Percentiles rank a stretch among this genome's conserved stretches.
Evolutionary conservation across 2,888 invertebrate species (phyloP).

Genomic region (Catotricha subobsoleta): DNA sequence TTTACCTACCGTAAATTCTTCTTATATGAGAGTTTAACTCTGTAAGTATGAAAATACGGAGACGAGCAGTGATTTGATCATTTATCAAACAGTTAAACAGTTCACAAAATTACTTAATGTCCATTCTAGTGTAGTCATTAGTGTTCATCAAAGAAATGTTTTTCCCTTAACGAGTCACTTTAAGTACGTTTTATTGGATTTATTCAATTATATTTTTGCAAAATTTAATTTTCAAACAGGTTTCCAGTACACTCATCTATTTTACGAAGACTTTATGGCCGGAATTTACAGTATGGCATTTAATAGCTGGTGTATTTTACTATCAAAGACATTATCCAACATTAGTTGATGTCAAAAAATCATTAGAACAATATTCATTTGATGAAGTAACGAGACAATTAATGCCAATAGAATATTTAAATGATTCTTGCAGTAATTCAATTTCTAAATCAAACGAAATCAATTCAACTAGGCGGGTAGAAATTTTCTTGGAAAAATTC

Average conservation of each 20-base stretch:
- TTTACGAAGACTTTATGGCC: slow-evolving; percentile 92
- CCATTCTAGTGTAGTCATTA: neutral
- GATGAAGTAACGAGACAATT: neutral
- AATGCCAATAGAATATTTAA: neutral
- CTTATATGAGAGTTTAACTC: no score
- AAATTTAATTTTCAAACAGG: slow-evolving; percentile 30
- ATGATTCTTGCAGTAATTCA: no score
- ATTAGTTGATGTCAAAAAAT: neutral
- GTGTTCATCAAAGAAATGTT: neutral
- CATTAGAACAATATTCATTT: neutral
- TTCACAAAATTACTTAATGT: neutral
- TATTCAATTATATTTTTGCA: neutral
- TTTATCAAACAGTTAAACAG: neutral
- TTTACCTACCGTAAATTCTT: no score
- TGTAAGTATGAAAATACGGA: no score
- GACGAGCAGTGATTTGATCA: no score
- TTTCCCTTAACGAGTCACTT: neutral
- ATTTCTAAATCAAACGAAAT: no score
- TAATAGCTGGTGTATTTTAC: slow-evolving; percentile 66
- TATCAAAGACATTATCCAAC: slow-evolving; percentile 43
- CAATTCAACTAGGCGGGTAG: neutral
- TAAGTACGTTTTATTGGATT: neutral
- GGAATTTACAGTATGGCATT: slow-evolving; percentile 84
- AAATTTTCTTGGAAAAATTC: slow-evolving; percentile 1
- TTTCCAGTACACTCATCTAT: slow-evolving; percentile 59